Evolutionary conservation across 2,888 invertebrate species (phyloP).

Genomic region (Subacronicta megacephala): DNA sequence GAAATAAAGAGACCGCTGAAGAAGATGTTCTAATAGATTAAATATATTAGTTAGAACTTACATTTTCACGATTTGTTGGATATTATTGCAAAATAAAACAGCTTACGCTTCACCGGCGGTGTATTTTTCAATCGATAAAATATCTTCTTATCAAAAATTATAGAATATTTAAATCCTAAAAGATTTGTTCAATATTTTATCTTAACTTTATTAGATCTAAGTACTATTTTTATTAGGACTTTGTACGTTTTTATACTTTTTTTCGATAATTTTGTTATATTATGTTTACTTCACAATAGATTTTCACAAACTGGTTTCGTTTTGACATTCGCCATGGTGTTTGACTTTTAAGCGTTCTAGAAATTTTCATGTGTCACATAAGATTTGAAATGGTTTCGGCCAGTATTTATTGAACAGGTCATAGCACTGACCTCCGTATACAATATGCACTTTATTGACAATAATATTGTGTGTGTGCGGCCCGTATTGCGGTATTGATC

Average conservation of each 20-base stretch:
- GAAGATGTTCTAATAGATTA: too few relatives aligned
- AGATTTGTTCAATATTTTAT: slow-evolving; percentile 29
- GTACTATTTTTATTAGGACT: slow-evolving; percentile 36
- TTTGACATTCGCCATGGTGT: neutral
- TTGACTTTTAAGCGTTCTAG: slow-evolving; percentile 14
- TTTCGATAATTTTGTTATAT: slow-evolving; percentile 30
- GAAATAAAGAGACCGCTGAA: too few relatives aligned
- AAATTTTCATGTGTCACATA: neutral
- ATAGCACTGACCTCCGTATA: too few relatives aligned
- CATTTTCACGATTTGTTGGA: slow-evolving; percentile 24
- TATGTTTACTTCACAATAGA: slow-evolving; percentile 29
- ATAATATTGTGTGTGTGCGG: too few relatives aligned
- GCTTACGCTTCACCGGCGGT: slow-evolving; percentile 28
- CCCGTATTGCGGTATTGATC: too few relatives aligned
- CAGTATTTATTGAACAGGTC: neutral
- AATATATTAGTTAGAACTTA: too few relatives aligned
- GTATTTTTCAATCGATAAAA: slow-evolving; percentile 8
- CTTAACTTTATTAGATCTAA: slow-evolving; percentile 30
- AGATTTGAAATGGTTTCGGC: neutral
- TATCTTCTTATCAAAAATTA: too few relatives aligned
- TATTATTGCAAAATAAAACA: slow-evolving; percentile 28
- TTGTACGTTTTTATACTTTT: slow-evolving; percentile 37
- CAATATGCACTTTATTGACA: too few relatives aligned
- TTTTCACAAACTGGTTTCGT: slow-evolving; percentile 33
- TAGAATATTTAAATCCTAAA: neutral